Evolutionary conservation across 2,113 vertebrate species (phyloP), one percentile per base, ranked within the genome.

Genomic region (Cricetomys ansorgei): DNA sequence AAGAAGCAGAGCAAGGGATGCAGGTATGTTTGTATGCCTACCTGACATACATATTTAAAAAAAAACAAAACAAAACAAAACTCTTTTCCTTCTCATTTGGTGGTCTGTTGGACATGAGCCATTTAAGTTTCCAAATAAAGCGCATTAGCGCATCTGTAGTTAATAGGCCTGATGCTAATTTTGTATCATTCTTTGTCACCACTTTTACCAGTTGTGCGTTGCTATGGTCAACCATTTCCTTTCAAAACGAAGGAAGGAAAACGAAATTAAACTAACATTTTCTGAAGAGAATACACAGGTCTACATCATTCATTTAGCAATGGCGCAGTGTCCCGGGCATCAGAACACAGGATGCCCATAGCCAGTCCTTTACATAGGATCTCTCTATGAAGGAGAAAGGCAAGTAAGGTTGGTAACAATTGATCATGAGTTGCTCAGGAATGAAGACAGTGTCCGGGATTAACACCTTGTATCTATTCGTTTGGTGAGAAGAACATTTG

Each of bases 401-500:
- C 70, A 83, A 48, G 34, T 21, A 37, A 90, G 7, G 48, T 50
- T 43, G 43, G 70, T 13, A 87, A 10, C 31, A 81, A 50, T 4
- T 89, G 50, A 79, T 93, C 31, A 45, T 48, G 48, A 53, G 83
- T 75, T 92, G 91, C 83, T 88, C 62, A 40, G 83, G 87, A 72
- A 73, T 72, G 50, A 95, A 95, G 89, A 94, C 83, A 65, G 77
- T 67, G 73, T 34, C 73, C 94, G 84, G 62, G 17, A 97, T 76
- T 12, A 76, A 73, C 72, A 92, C 45, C 69, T 73, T 96, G 87
- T 87, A n/a, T 93, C 95, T 89, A 83, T 97, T 84, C 95, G 89
- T 73, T 96, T 67, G 4, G 81, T 89, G 55, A 96, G 93, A 92
- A 96, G 83, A 89, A 75, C 65, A 92, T 92, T 94, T 90, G 62